Percentiles rank a stretch among this genome's conserved stretches.
Conservation (phyloP, 2,888 invertebrate species). For the Autographa gamma region DNA sequence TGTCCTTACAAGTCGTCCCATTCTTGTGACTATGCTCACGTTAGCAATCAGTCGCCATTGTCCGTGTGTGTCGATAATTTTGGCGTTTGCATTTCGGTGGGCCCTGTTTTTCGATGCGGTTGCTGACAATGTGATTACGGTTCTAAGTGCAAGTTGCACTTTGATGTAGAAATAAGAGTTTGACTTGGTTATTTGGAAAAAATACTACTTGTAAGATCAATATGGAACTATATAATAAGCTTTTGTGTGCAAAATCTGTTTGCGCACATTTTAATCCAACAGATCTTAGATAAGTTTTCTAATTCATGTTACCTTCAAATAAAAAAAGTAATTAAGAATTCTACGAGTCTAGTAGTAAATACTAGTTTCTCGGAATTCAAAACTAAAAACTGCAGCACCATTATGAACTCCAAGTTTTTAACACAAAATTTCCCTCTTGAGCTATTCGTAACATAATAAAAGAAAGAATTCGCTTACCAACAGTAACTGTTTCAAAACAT, state of each 20-base stretch:
- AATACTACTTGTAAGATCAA: no score
- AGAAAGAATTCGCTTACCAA: constrained; percentile 43
- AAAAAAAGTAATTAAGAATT: constrained; percentile 6
- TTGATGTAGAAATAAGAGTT: no score
- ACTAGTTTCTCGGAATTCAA: constrained; percentile 23
- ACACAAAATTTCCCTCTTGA: constrained; percentile 38
- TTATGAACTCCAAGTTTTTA: constrained; percentile 35
- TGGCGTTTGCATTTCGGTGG: constrained; percentile 43
- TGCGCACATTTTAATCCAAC: no score
- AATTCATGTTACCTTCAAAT: background rate
- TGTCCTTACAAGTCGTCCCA: constrained; percentile 50
- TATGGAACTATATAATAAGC: no score
- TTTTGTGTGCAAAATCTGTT: no score
- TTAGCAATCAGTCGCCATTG: constrained; percentile 67
- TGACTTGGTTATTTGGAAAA: no score
- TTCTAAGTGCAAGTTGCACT: background rate
- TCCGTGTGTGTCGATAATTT: constrained; percentile 51
- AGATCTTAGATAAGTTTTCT: no score
- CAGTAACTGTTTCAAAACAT: constrained; percentile 43
- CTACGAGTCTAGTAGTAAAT: constrained; percentile 25
- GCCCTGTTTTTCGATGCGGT: constrained; percentile 11
- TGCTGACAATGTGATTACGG: constrained; percentile 20
- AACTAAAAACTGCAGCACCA: constrained; percentile 31
- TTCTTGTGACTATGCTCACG: constrained; percentile 59
- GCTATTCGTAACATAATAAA: constrained; percentile 50